Evolutionary conservation across 2,888 invertebrate genomes (phyloP).

Genomic region (Cremastinae sp.): DNA sequence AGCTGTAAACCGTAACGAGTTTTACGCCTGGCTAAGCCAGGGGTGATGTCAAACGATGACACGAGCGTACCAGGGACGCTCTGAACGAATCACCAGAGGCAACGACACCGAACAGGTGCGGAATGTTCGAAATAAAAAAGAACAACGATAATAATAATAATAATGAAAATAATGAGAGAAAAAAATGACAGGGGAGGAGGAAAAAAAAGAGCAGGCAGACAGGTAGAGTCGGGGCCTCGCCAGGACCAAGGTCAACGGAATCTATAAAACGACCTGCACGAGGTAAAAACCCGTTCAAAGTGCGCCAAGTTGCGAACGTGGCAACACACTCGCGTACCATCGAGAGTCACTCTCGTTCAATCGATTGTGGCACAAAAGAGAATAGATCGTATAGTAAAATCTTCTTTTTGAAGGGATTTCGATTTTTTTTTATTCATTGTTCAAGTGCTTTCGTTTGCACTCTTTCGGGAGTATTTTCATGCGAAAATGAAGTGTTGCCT

Average conservation of each 20-base stretch:
- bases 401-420: too few species aligned
- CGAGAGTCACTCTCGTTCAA: conserved; percentile 22
- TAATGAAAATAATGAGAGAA: background rate
- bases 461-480: conserved; percentile 6
- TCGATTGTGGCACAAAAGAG: background rate
- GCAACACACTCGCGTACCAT: conserved; percentile 56
- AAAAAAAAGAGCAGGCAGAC: conserved; percentile 49
- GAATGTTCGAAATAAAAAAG: conserved; percentile 25
- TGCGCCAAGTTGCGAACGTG: conserved; percentile 67
- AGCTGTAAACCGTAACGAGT: conserved; percentile 68
- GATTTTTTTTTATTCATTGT: background rate
- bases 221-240: conserved; percentile 63
- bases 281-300: conserved; percentile 70
- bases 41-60: conserved; percentile 48
- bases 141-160: background rate
- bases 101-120: conserved; percentile 53
- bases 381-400: too few species aligned
- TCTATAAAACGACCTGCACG: conserved; percentile 73
- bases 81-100: conserved; percentile 36
- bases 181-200: conserved; percentile 56
- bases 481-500: conserved; percentile 29
- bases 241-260: conserved; percentile 74
- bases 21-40: conserved; percentile 69
- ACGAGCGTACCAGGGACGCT: conserved; percentile 27
- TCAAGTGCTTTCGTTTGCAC: conserved; percentile 10